Evolutionary conservation across 2,888 invertebrate species (phyloP).

Genomic region (Tridacna crocea): DNA sequence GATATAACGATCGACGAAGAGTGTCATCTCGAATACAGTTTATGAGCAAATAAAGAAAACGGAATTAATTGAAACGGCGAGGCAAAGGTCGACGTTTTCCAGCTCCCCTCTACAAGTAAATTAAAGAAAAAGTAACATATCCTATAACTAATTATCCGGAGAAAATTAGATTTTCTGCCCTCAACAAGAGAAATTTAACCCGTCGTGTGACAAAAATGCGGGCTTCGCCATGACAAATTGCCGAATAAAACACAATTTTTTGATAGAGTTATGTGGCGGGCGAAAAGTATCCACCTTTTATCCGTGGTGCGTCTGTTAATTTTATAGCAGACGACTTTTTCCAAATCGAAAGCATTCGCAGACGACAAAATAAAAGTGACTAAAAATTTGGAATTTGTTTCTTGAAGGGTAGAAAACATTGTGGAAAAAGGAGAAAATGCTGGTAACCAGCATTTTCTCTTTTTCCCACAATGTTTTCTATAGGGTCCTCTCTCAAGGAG

Average conservation of each 20-base stretch:
- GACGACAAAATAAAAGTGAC: too few relatives aligned
- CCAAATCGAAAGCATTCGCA: too few relatives aligned
- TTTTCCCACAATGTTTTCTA: too few relatives aligned
- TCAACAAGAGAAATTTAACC: conserved; percentile 55
- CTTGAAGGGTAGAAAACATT: too few relatives aligned
- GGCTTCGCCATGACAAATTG: conserved; percentile 62
- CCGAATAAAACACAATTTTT: conserved; percentile 60
- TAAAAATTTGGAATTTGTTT: too few relatives aligned
- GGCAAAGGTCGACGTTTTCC: conserved; percentile 21
- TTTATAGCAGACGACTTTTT: too few relatives aligned
- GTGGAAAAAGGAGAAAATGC: too few relatives aligned
- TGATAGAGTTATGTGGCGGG: conserved; percentile 48
- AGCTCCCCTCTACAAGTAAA: conserved; percentile 42
- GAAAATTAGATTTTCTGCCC: conserved; percentile 64
- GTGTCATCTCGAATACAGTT: conserved; percentile 52
- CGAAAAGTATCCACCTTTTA: conserved; percentile 25
- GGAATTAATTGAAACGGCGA: conserved; percentile 58
- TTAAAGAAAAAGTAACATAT: conserved; percentile 48
- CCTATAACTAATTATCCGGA: conserved; percentile 63
- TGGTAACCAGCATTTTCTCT: too few relatives aligned
- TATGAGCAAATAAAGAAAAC: conserved; percentile 62
- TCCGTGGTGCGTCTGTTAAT: not conserved
- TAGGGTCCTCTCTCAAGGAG: too few relatives aligned
- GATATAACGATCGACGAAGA: conserved; percentile 6
- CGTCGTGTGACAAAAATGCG: conserved; percentile 62